Base-by-base conservation (phyloP, 2,888 invertebrate genomes). In the Hemithea aestivaria region DNA sequence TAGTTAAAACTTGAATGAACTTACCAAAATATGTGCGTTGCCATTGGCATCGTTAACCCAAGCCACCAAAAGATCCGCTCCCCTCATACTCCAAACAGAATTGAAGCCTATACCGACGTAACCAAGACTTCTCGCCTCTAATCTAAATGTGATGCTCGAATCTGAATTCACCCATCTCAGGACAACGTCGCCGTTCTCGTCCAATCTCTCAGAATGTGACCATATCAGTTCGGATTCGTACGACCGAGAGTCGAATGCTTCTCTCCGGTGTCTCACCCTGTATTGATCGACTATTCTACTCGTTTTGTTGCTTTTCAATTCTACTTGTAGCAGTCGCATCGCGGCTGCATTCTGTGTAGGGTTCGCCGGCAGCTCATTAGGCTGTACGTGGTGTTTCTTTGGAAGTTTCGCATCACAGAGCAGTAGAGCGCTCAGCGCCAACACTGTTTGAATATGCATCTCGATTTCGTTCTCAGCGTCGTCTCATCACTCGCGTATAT, bases 61-160 rank as follows among this genome's bases (percentile, higher is more conserved):
- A 43, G 94, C 96, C 69, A 96, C 91, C 55, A 96, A 92, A 82
- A 97, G 91, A 89, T 97, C 96, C 41, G 95, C 91, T 28, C 94
- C 94, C 64, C 91, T 89, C 91, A 94, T 92, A 53, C 91, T 90
- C 48, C 94, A 94, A 66, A 91, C 92, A 37, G 90, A 90, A 53
- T 95, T 95, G 76, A 96, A 94, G 41, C 96, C 97, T 61, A 96
- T 90, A 25, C 94, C 96, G 48, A 96, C 92, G 77, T 95, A 96
- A 55, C 96, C 96, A 62, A 90, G 89, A 45, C 95, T 95, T 79
- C 90, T 91, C 68, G 94, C 95, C 80, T 94, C 94, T 69, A 95
- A 88, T 73, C 94, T 92, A 74, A 96, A 94, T 57, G 93, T 94
- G 65, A 95, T 92, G 75, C 93, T 93, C 69, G 92, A 91, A 62